Conservation (phyloP, 2,113 vertebrate species). For the Conger conger region DNA sequence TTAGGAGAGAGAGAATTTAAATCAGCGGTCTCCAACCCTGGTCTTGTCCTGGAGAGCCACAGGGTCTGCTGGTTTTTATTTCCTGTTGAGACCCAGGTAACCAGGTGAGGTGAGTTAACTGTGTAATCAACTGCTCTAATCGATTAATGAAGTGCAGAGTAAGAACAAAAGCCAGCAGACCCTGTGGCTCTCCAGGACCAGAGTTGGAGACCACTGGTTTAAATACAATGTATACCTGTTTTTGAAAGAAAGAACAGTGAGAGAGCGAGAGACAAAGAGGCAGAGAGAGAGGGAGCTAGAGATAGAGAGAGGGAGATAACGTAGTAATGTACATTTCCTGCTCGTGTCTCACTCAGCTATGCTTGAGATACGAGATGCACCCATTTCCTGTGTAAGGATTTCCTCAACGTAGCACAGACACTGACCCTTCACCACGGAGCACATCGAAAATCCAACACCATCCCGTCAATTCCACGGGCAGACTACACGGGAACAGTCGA, state of each 20-base stretch:
- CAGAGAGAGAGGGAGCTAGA: too few species aligned
- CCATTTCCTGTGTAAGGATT: background rate
- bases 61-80: too few species aligned
- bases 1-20: too few species aligned
- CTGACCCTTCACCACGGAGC: background rate
- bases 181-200: too few species aligned
- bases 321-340: slow-evolving; percentile 8
- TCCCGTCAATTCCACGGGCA: background rate
- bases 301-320: background rate
- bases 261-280: slow-evolving; percentile 18
- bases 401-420: background rate
- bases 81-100: too few species aligned
- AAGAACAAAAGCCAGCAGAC: too few species aligned
- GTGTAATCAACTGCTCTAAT: too few species aligned
- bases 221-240: background rate
- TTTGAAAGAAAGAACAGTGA: background rate
- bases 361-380: background rate
- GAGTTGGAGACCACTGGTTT: too few species aligned
- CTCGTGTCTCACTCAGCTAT: background rate
- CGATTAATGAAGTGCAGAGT: too few species aligned
- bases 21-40: too few species aligned
- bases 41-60: too few species aligned
- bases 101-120: too few species aligned
- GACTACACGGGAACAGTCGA: background rate
- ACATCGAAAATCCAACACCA: background rate